Percentiles rank a stretch among this genome's conserved stretches.
phyloP scores from a whole-genome alignment of 2,797 vertebrate species.

The Pangasius sanitwongsei region DNA sequence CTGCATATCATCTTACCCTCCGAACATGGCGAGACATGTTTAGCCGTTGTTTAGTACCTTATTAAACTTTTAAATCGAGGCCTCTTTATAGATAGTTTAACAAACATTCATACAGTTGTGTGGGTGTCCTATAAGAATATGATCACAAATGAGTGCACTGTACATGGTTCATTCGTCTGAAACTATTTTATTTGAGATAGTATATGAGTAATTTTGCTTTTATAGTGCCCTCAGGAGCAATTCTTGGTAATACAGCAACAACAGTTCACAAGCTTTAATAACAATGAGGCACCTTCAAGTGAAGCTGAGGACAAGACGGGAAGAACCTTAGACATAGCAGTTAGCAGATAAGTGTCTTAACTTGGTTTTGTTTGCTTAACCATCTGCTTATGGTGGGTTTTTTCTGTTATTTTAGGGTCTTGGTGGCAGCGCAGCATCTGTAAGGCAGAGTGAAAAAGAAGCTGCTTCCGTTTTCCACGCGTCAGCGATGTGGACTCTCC shows the following conservation, averaged over 20 bases:
- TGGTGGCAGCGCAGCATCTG: slow-evolving; percentile 58
- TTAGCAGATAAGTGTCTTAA: slow-evolving; percentile 70
- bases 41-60: slow-evolving; percentile 2
- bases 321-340: slow-evolving; percentile 50
- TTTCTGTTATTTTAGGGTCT: slow-evolving; percentile 58
- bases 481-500: slow-evolving; percentile 61
- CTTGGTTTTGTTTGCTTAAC: slow-evolving; percentile 70
- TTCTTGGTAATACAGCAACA: neutral
- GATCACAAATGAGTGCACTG: neutral
- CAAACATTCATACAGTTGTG: neutral
- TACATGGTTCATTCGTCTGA: neutral
- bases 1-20: slow-evolving; percentile 26
- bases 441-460: slow-evolving; percentile 67
- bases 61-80: neutral
- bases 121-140: neutral
- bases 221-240: neutral
- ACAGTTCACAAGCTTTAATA: slow-evolving; percentile 23
- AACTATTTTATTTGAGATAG: neutral
- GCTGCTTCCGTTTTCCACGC: slow-evolving; percentile 79
- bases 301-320: slow-evolving; percentile 37
- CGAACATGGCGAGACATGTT: slow-evolving; percentile 3
- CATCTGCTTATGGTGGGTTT: slow-evolving; percentile 64
- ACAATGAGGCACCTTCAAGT: neutral
- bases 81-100: neutral
- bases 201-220: slow-evolving; percentile 5